phyloP scores from a whole-genome alignment of 2,797 vertebrate species.

The Ciconia nigra region DNA sequence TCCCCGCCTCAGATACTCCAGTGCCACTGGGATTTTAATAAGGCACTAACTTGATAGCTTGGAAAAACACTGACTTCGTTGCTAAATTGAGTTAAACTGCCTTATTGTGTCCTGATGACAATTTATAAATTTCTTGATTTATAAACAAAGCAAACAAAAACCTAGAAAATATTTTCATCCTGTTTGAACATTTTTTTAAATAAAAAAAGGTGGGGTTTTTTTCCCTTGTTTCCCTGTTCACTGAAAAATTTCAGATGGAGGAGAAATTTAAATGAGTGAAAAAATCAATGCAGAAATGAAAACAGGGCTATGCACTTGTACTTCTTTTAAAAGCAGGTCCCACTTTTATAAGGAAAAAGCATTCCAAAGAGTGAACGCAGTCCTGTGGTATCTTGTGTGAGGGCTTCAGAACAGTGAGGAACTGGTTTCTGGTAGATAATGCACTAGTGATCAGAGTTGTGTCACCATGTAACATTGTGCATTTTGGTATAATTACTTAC shows the following conservation, averaged over 20 bases:
- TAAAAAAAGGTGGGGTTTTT: neutral
- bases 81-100: slow-evolving; percentile 68
- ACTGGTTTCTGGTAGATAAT: neutral
- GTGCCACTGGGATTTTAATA: slow-evolving; percentile 75
- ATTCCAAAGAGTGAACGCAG: neutral
- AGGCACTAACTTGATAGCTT: slow-evolving; percentile 58
- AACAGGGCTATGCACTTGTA: neutral
- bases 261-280: neutral
- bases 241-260: slow-evolving; percentile 22
- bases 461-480: fast-evolving
- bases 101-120: neutral
- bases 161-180: neutral
- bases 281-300: slow-evolving; percentile 26
- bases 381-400: neutral
- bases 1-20: slow-evolving; percentile 63
- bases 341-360: neutral
- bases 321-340: neutral
- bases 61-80: slow-evolving; percentile 57
- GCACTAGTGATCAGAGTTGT: neutral
- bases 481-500: neutral
- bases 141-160: neutral
- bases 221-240: neutral
- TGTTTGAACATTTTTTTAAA: neutral
- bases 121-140: slow-evolving; percentile 28
- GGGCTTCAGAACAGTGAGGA: neutral